Evolutionary conservation across 2,113 vertebrate genomes (phyloP).

Genomic region (Neoarius graeffei): DNA sequence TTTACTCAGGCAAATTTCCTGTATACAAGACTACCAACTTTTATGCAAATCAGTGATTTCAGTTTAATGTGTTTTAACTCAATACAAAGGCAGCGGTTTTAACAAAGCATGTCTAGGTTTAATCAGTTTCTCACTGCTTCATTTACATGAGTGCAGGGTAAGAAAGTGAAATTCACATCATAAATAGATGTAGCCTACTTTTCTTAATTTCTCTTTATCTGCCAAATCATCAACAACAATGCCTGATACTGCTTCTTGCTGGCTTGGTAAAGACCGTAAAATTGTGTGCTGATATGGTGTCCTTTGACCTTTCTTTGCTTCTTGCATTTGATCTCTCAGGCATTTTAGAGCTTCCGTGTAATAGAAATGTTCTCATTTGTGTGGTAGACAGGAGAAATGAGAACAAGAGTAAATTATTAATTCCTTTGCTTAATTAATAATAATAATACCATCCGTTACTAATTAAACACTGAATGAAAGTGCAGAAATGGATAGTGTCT

Average conservation of each 20-base stretch:
- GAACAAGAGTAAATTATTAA: conserved; percentile 42
- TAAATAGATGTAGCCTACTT: conserved; percentile 1
- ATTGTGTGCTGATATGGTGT: conserved; percentile 69
- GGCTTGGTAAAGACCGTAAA: conserved; percentile 45
- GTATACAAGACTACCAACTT: background rate
- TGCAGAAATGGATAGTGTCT: conserved; percentile 49
- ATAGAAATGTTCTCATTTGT: conserved; percentile 10
- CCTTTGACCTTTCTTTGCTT: conserved; percentile 54
- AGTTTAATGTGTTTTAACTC: background rate
- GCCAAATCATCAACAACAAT: conserved; percentile 44
- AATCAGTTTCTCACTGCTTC: conserved; percentile 17
- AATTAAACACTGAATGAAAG: conserved; percentile 56
- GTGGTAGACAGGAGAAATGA: conserved; percentile 20
- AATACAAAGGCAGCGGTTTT: conserved; percentile 15
- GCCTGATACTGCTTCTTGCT: conserved; percentile 57
- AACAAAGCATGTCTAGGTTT: conserved; percentile 37
- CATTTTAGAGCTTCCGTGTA: background rate
- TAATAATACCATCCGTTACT: conserved; percentile 49
- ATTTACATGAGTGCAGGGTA: conserved; percentile 4
- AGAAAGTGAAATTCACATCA: conserved; percentile 8
- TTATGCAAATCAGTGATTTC: background rate
- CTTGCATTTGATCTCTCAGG: conserved; percentile 11
- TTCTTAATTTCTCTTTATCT: conserved; percentile 20
- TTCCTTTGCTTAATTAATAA: conserved; percentile 48
- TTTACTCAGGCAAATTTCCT: too few species aligned